Conservation (phyloP, 2,113 vertebrate genomes). For the Psilopogon haemacephalus region DNA sequence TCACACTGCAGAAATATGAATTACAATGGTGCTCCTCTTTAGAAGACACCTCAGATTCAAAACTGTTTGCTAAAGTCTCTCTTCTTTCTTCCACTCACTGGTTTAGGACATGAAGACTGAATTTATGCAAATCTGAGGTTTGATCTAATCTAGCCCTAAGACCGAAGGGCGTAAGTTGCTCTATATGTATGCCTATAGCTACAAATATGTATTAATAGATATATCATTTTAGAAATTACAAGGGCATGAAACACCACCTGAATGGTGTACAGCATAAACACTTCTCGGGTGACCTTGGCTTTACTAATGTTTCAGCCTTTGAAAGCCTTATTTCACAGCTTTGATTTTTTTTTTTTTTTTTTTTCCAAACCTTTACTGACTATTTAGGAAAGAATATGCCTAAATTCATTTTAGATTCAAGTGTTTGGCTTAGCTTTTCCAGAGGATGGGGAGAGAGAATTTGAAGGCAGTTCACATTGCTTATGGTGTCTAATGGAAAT, state of each 20-base stretch:
- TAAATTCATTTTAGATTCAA: background rate
- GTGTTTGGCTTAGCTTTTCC: background rate
- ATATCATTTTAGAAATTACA: background rate
- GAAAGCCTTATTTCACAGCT: background rate
- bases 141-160: background rate
- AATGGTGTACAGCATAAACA: background rate
- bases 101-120: background rate
- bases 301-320: background rate
- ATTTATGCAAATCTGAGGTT: background rate
- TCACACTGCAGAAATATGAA: background rate
- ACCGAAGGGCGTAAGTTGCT: background rate
- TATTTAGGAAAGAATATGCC: background rate
- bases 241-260: background rate
- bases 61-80: background rate
- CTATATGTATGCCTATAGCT: background rate
- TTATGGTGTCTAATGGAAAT: background rate
- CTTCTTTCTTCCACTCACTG: background rate
- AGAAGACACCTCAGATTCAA: background rate
- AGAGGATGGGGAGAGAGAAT: background rate
- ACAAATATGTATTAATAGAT: background rate
- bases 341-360: background rate
- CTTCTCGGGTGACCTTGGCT: background rate
- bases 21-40: background rate
- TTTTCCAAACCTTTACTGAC: background rate
- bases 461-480: background rate